Evolutionary conservation across 2,113 vertebrate species (phyloP).

Genomic region (Bostrychus sinensis): DNA sequence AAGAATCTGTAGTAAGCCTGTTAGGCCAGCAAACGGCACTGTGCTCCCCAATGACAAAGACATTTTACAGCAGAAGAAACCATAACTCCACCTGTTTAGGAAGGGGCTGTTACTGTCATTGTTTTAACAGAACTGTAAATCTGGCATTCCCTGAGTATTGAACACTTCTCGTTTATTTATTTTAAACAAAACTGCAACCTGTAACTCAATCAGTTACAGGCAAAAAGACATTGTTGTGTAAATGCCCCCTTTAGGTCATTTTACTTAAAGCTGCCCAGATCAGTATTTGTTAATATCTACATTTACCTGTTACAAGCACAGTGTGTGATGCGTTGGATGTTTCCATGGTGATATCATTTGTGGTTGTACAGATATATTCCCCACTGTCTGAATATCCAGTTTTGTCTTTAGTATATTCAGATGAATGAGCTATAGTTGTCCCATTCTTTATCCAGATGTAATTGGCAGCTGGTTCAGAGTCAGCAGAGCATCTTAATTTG

Average conservation of each 20-base stretch:
- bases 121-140: too few species aligned
- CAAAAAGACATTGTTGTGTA: too few species aligned
- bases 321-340: neutral
- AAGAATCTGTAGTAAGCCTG: too few species aligned
- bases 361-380: conserved; percentile 39
- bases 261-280: neutral
- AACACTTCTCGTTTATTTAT: too few species aligned
- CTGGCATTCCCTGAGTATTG: too few species aligned
- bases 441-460: conserved; percentile 35
- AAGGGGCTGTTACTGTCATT: too few species aligned
- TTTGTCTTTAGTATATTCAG: conserved; percentile 3
- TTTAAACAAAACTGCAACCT: too few species aligned
- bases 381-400: conserved; percentile 26
- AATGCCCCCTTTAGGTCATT: neutral
- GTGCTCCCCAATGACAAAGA: too few species aligned
- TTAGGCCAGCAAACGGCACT: too few species aligned
- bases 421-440: conserved; percentile 3
- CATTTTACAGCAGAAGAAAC: too few species aligned
- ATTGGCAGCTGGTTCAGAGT: neutral
- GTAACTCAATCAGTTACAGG: too few species aligned
- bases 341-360: conserved; percentile 22
- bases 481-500: conserved; percentile 1
- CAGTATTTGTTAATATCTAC: neutral
- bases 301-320: conserved; percentile 27
- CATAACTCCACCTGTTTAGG: too few species aligned